Conservation (phyloP, 2,113 vertebrate genomes). For the Sceloporus tristichus region DNA sequence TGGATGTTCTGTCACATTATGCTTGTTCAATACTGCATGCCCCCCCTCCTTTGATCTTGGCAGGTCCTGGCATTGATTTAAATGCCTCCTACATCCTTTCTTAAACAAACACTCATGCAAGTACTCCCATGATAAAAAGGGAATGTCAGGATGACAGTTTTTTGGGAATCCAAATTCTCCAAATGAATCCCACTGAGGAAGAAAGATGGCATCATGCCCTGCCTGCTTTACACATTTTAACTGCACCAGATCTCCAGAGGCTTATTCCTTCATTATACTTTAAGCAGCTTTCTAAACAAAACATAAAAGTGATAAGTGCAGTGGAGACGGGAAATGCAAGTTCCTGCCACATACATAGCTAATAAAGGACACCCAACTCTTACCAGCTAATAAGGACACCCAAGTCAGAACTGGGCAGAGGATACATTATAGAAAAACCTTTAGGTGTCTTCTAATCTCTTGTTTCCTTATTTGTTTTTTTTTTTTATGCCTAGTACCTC, state of each 20-base stretch:
- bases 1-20: constrained; percentile 47
- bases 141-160: constrained; percentile 66
- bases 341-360: neutral
- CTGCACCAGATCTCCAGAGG: constrained; percentile 39
- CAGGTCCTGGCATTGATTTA: constrained; percentile 59
- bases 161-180: constrained; percentile 48
- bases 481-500: neutral
- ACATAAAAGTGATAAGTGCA: neutral
- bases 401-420: neutral
- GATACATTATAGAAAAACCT: neutral
- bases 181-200: constrained; percentile 65
- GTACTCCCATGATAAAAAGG: constrained; percentile 41
- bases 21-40: constrained; percentile 47
- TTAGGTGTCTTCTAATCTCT: neutral
- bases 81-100: constrained; percentile 66
- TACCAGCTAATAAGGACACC: neutral
- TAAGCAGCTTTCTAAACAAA: constrained; percentile 44
- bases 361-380: neutral
- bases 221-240: constrained; percentile 64
- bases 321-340: neutral
- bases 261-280: constrained; percentile 41
- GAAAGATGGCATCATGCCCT: constrained; percentile 56
- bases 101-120: constrained; percentile 61
- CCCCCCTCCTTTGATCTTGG: constrained; percentile 61
- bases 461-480: rapidly evolving